phyloP scores from a whole-genome alignment of 35 echinoderm and acorn worm genomes.

The Eucidaris tribuloides region DNA sequence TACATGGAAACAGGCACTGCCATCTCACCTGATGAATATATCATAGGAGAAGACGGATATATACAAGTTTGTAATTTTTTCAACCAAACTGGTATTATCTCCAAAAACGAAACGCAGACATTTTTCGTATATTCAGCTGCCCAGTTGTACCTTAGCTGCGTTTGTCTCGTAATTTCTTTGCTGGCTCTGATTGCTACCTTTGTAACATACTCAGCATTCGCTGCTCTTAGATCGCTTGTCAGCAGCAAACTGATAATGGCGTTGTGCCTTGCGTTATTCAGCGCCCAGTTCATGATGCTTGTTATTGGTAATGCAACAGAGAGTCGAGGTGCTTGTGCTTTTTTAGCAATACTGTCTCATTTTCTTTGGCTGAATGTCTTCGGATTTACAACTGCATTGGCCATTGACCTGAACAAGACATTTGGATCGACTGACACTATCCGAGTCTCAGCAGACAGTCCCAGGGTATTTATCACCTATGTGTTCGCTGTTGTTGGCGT shows the following conservation, averaged over 20 bases:
- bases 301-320: no score
- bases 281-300: background rate
- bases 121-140: background rate
- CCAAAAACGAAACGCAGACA: background rate
- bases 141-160: background rate
- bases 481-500: no score
- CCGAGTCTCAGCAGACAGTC: no score
- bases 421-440: background rate
- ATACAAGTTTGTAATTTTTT: background rate
- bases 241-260: conserved; percentile 1
- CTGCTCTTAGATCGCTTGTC: background rate
- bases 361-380: background rate
- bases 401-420: background rate
- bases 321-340: background rate
- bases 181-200: background rate
- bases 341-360: background rate
- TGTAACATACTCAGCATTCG: background rate
- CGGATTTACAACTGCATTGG: background rate
- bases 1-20: no score
- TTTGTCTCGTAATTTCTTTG: background rate
- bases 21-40: no score
- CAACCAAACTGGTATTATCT: background rate
- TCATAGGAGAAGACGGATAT: background rate
- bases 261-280: background rate
- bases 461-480: no score